Evolutionary conservation across 2,797 vertebrate species (phyloP), one percentile per base, ranked within the genome.

Genomic region (Sitta carolinensis): DNA sequence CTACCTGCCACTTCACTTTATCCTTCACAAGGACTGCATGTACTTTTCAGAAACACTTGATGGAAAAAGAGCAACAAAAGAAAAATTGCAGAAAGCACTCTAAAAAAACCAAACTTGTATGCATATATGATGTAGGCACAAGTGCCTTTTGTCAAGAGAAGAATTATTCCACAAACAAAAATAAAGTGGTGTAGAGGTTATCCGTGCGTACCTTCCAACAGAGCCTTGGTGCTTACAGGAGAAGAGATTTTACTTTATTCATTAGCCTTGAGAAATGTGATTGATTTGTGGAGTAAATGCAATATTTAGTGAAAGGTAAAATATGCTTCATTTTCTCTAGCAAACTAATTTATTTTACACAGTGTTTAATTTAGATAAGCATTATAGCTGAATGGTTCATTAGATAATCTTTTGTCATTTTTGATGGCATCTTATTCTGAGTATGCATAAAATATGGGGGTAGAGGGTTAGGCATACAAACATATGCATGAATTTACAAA

Each of bases 301-400:
- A 50, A 62, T 78, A 81, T 91, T 91, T 59, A 72, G 34, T 54
- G n/a, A 61, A 89, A 87, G 68, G 79, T 80, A 83, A 91, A 92
- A 85, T 64, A 57, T 13, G 15, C 13, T 84, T 87, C 32, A n/a
- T 80, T 91, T 96, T 77, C 64, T 85, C 70, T 34, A 58, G 68
- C n/a, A 89, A 94, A 80, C 51, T 87, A 89, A 87, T 94, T 85
- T 91, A 85, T 95, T 89, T 94, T 69, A 83, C 36, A 40, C 18
- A 57, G 47, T 10, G 1, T 67, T 92, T 69, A 86, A 81, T 93
- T 87, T 76, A 86, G 79, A 85, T 87, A 91, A 86, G 82, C 62
- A 15, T 80, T 93, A 80, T n/a, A 83, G 69, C 47, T 86, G 73
- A 92, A 93, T 89, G 69, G 58, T 63, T 93, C 89, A 81, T 94